A percentile compares a stretch with the other conserved stretches of the same genome.
Conservation (phyloP, 2,888 invertebrate genomes). For the Melinaea marsaeus region DNA sequence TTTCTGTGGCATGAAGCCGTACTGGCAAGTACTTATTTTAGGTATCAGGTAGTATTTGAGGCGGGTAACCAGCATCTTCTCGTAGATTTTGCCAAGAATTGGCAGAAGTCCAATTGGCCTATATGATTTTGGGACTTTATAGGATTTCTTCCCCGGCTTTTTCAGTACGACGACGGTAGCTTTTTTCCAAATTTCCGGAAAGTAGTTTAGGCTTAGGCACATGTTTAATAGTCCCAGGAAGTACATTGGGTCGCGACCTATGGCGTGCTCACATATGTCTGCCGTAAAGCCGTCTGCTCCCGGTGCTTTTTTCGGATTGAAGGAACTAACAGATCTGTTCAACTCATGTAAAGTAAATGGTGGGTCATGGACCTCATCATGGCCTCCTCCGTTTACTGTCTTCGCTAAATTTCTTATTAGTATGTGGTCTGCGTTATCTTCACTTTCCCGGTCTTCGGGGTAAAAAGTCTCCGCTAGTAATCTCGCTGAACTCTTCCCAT, state of each 20-base stretch:
- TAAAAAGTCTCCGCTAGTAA: conserved; percentile 10
- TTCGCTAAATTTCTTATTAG: conserved; percentile 5
- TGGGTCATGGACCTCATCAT: conserved; percentile 6
- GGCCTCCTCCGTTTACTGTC: not conserved
- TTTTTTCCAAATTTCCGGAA: too few species aligned
- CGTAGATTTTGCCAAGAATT: too few species aligned
- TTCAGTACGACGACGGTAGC: too few species aligned
- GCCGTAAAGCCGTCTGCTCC: conserved; percentile 23
- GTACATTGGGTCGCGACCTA: not conserved
- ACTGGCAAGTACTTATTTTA: too few species aligned
- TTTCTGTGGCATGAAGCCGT: too few species aligned
- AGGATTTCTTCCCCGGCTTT: too few species aligned
- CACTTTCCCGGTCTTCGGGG: conserved; percentile 4
- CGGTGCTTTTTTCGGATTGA: conserved; percentile 25
- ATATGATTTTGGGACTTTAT: too few species aligned
- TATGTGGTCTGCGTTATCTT: not conserved
- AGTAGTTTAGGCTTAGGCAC: too few species aligned
- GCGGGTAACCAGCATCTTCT: too few species aligned
- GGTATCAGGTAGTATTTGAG: too few species aligned
- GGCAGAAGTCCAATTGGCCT: too few species aligned
- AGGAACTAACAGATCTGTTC: not conserved
- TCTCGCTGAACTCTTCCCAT: not conserved
- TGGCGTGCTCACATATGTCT: conserved; percentile 19
- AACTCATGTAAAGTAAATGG: conserved; percentile 17
- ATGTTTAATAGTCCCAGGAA: conserved; percentile 11